Conservation (phyloP, 2,888 invertebrate genomes). For the Mythimna ferrago region DNA sequence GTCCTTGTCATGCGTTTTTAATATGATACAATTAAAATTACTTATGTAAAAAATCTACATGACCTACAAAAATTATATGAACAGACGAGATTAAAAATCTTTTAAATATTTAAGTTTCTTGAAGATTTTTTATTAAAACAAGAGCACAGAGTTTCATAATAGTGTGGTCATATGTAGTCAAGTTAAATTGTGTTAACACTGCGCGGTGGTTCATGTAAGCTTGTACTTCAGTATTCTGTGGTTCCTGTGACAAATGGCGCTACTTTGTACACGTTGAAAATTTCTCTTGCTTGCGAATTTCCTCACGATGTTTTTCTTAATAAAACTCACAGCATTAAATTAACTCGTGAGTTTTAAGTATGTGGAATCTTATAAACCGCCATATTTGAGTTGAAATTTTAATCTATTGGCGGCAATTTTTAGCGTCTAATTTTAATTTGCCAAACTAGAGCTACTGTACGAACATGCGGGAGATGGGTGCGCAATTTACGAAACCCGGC, state of each 20-base stretch:
- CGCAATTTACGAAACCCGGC: conserved; percentile 86
- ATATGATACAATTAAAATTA: not conserved
- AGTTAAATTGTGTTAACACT: conserved; percentile 69
- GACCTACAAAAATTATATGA: not conserved
- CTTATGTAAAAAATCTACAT: not conserved
- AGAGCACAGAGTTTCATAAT: conserved; percentile 49
- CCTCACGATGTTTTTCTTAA: conserved; percentile 45
- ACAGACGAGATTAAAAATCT: not conserved
- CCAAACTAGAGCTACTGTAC: conserved; percentile 82
- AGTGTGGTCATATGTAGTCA: conserved; percentile 65
- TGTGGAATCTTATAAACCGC: not conserved
- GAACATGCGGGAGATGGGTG: conserved; percentile 83
- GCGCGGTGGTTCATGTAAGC: conserved; percentile 64
- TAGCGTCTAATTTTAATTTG: conserved; percentile 82
- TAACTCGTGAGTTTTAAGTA: conserved; percentile 8
- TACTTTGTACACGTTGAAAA: conserved; percentile 70
- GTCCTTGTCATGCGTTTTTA: not conserved
- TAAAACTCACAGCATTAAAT: conserved; percentile 35
- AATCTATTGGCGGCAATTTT: conserved; percentile 65
- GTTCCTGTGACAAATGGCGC: conserved; percentile 68
- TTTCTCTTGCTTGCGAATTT: conserved; percentile 60
- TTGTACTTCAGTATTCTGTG: conserved; percentile 66
- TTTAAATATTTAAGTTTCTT: not conserved
- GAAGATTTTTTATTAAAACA: conserved; percentile 27
- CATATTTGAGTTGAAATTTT: conserved; percentile 4